Evolutionary conservation across 2,888 invertebrate genomes (phyloP).

Genomic region (Athripsodes cinereus): DNA sequence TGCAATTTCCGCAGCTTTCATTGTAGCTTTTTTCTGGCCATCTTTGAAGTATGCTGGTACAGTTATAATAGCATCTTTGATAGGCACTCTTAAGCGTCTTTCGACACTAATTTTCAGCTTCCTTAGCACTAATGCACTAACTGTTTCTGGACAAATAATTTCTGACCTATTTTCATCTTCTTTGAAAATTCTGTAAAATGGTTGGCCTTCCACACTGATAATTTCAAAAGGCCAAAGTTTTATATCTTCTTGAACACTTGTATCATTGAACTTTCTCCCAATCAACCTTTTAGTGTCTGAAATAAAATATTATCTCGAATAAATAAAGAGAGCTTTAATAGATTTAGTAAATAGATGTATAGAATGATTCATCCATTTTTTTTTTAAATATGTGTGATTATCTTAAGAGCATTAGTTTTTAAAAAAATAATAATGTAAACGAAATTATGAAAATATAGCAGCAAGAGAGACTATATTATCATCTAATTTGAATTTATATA

Average conservation of each 20-base stretch:
- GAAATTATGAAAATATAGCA: too few species aligned
- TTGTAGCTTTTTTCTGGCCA: constrained; percentile 87
- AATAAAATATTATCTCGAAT: too few species aligned
- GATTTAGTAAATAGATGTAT: too few species aligned
- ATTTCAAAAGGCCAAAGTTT: constrained; percentile 94
- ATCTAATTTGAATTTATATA: too few species aligned
- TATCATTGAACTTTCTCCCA: constrained; percentile 84
- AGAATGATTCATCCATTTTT: too few species aligned
- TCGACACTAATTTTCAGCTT: constrained; percentile 94
- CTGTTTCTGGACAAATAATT: constrained; percentile 88
- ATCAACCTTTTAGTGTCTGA: constrained; percentile 93
- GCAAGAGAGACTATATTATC: too few species aligned
- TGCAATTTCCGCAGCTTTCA: constrained; percentile 87
- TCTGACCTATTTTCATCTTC: constrained; percentile 85
- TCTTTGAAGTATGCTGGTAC: constrained; percentile 91
- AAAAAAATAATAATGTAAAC: too few species aligned
- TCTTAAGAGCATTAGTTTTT: too few species aligned
- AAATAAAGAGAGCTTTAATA: too few species aligned
- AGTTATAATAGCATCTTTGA: constrained; percentile 83
- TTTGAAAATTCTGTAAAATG: constrained; percentile 76
- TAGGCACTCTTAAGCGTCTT: constrained; percentile 77
- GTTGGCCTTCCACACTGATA: constrained; percentile 69
- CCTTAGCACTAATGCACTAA: constrained; percentile 85
- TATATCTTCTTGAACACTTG: constrained; percentile 88
- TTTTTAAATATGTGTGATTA: too few species aligned